These are phyloP conservation scores for Arion vulgaris DNA, from an alignment of 1,140 invertebrate species.

Conservation along the genomic window DNA sequence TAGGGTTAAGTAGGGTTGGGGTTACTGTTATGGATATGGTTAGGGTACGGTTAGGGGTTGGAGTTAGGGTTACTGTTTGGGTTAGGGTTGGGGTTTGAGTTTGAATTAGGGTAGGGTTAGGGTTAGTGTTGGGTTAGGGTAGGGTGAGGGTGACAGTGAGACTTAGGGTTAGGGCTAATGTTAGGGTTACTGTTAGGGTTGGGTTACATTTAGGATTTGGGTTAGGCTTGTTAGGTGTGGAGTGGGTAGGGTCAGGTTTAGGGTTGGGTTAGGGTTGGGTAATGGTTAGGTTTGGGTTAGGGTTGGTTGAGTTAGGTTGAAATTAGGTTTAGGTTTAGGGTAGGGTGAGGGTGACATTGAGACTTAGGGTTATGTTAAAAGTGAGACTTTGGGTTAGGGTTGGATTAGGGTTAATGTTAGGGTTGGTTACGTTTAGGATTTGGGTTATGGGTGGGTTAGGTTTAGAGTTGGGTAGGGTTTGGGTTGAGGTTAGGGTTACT, in stretches of 20 bases:
- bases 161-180: slow-evolving; percentile 37
- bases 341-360: neutral
- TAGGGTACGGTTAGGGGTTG: slow-evolving; percentile 25
- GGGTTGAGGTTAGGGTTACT: slow-evolving; percentile 41
- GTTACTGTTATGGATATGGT: slow-evolving; percentile 32
- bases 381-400: slow-evolving; percentile 25
- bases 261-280: no score
- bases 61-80: neutral
- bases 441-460: slow-evolving; percentile 44
- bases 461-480: slow-evolving; percentile 42
- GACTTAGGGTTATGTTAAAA: slow-evolving; percentile 35
- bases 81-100: slow-evolving; percentile 35
- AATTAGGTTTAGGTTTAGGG: slow-evolving; percentile 16
- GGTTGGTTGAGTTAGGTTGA: slow-evolving; percentile 14
- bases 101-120: slow-evolving; percentile 41
- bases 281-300: slow-evolving; percentile 4
- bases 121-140: slow-evolving; percentile 34
- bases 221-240: slow-evolving; percentile 39
- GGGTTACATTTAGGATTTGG: slow-evolving; percentile 37
- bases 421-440: slow-evolving; percentile 48
- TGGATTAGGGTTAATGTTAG: slow-evolving; percentile 44
- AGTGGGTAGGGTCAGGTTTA: neutral
- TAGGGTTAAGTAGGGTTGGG: slow-evolving; percentile 37
- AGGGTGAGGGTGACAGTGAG: slow-evolving; percentile 40
- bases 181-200: slow-evolving; percentile 36